A percentile compares a stretch with the other conserved stretches of the same genome.
Conservation (phyloP, 2,888 invertebrate species). For the Meiosimyza decipiens region DNA sequence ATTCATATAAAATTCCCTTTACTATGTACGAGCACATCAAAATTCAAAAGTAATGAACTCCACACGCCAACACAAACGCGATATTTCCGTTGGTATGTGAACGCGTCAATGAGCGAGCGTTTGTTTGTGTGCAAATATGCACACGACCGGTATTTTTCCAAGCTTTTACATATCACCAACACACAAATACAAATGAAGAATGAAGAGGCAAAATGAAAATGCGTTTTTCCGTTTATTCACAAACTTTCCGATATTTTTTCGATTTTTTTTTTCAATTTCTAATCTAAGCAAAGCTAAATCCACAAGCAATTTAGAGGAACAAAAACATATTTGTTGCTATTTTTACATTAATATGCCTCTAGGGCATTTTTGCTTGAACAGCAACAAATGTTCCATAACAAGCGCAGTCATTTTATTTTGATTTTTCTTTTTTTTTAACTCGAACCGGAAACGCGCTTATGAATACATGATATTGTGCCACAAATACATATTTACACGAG, state of each 20-base stretch:
- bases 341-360: constrained; percentile 29
- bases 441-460: constrained; percentile 30
- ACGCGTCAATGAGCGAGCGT: too few relatives aligned
- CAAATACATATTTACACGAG: neutral
- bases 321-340: constrained; percentile 12
- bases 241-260: neutral
- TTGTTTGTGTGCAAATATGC: too few relatives aligned
- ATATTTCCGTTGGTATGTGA: too few relatives aligned
- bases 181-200: neutral
- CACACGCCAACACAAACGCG: too few relatives aligned
- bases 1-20: neutral
- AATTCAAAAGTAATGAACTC: too few relatives aligned
- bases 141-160: too few relatives aligned
- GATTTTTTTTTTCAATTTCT: too few relatives aligned
- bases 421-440: neutral
- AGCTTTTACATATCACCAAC: neutral
- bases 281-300: too few relatives aligned
- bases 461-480: constrained; percentile 26
- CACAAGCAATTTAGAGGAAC: neutral
- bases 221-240: neutral
- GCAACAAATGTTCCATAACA: neutral
- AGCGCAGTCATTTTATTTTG: neutral
- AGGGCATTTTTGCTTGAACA: constrained; percentile 6
- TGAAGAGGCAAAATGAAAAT: neutral
- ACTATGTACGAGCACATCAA: neutral